These are phyloP conservation scores for Bombyx huttoni DNA, from an alignment of 2,888 invertebrate genomes.

Conservation along the genomic window DNA sequence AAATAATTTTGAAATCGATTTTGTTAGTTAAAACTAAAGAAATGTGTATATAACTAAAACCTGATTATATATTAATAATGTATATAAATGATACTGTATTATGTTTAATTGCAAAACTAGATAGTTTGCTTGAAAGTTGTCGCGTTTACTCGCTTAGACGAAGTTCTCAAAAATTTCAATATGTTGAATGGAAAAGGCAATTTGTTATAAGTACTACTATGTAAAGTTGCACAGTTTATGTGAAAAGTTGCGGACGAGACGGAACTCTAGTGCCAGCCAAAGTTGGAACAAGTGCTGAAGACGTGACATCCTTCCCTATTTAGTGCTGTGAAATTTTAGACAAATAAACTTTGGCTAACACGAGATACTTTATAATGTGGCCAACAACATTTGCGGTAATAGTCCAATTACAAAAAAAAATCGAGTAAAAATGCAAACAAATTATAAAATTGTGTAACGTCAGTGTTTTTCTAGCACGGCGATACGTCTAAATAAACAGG, in stretches of 20 bases:
- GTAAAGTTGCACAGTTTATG: slow-evolving; percentile 61
- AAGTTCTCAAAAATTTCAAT: slow-evolving; percentile 38
- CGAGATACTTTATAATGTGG: not conserved
- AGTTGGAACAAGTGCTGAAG: slow-evolving; percentile 52
- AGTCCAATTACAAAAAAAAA: too few species aligned
- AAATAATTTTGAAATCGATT: too few species aligned
- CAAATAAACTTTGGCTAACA: slow-evolving; percentile 19
- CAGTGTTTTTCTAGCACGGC: too few species aligned
- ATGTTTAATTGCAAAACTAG: slow-evolving; percentile 6
- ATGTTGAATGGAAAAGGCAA: slow-evolving; percentile 48
- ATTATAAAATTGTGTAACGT: too few species aligned
- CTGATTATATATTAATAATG: too few species aligned
- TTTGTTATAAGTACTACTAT: slow-evolving; percentile 45
- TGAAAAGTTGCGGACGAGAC: slow-evolving; percentile 57
- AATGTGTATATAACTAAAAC: too few species aligned
- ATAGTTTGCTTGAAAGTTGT: slow-evolving; percentile 15
- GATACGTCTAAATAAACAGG: too few species aligned
- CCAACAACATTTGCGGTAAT: not conserved
- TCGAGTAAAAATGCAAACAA: too few species aligned
- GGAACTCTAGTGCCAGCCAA: slow-evolving; percentile 35
- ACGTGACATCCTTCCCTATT: slow-evolving; percentile 49
- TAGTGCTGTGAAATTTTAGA: slow-evolving; percentile 30
- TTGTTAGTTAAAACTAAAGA: too few species aligned
- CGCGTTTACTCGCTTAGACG: slow-evolving; percentile 11
- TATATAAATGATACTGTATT: too few species aligned